A percentile compares a stretch with the other conserved stretches of the same genome.
Evolutionary conservation across 2,113 vertebrate genomes (phyloP).

Genomic region (Ochotona curzoniae): DNA sequence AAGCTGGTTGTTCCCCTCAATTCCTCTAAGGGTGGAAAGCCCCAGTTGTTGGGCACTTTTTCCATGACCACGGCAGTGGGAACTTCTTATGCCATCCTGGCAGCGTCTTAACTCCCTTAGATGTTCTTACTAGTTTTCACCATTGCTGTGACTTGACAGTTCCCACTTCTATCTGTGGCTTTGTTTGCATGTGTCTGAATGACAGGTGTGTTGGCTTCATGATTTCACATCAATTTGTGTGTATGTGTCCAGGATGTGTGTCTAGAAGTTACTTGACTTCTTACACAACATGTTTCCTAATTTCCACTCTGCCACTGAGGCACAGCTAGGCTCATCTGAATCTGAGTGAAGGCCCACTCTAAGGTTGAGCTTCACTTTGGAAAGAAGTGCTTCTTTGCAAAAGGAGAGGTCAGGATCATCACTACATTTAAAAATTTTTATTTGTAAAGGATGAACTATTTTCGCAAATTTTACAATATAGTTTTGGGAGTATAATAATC

Average conservation of each 20-base stretch:
- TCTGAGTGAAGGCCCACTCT: neutral
- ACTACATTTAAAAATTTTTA: neutral
- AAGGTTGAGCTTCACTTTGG: too few species aligned
- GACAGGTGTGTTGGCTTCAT: neutral
- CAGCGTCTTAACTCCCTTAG: neutral
- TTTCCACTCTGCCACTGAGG: neutral
- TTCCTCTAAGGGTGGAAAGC: neutral
- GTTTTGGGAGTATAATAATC: too few species aligned
- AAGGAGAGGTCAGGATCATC: neutral
- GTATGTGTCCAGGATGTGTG: neutral
- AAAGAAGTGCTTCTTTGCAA: neutral
- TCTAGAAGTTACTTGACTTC: neutral
- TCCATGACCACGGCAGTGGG: neutral
- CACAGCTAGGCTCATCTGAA: neutral
- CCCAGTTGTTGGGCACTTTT: neutral
- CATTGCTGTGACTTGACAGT: neutral
- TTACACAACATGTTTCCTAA: neutral
- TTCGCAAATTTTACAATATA: too few species aligned
- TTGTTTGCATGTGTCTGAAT: neutral
- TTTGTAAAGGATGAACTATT: too few species aligned
- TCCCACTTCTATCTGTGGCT: neutral
- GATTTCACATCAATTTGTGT: neutral
- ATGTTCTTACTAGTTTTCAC: neutral
- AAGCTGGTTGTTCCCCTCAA: neutral
- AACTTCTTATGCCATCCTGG: neutral